phyloP scores from a whole-genome alignment of 2,888 invertebrate genomes.

The Drosophila austrosaltans region DNA sequence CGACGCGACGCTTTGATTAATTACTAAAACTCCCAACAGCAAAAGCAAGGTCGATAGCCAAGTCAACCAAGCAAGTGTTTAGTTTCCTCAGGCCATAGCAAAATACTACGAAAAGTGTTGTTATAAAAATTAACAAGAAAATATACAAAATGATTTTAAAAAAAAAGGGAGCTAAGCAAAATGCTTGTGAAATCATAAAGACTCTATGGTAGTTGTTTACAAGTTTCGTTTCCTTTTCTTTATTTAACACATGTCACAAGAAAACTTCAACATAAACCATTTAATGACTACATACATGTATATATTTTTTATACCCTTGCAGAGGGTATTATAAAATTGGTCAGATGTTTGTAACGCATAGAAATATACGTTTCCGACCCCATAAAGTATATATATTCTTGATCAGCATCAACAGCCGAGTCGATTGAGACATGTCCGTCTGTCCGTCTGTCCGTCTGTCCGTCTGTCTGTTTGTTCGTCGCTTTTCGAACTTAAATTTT shows the following conservation, averaged over 20 bases:
- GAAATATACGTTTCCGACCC: too few species aligned
- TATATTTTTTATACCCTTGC: too few species aligned
- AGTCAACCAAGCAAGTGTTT: constrained; percentile 41
- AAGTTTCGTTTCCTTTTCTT: constrained; percentile 28
- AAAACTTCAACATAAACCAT: constrained; percentile 21
- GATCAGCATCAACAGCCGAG: too few species aligned
- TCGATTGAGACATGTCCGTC: too few species aligned
- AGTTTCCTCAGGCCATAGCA: constrained; percentile 40
- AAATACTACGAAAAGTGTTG: constrained; percentile 17
- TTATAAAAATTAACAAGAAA: constrained; percentile 11
- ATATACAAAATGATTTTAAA: constrained; percentile 7
- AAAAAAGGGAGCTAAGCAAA: constrained; percentile 25
- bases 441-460: too few species aligned
- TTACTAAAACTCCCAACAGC: constrained; percentile 25
- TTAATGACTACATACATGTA: constrained; percentile 17
- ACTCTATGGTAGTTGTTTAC: constrained; percentile 41
- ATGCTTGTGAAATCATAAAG: constrained; percentile 49
- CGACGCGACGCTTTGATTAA: constrained; percentile 28
- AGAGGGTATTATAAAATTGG: too few species aligned
- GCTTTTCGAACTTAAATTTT: too few species aligned
- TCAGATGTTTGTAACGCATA: too few species aligned
- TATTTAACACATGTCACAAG: constrained; percentile 30
- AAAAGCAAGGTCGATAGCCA: constrained; percentile 39
- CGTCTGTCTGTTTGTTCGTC: too few species aligned
- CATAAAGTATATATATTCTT: too few species aligned